Evolutionary conservation across 1,140 invertebrate species (phyloP).

Genomic region (Ericerus pela): DNA sequence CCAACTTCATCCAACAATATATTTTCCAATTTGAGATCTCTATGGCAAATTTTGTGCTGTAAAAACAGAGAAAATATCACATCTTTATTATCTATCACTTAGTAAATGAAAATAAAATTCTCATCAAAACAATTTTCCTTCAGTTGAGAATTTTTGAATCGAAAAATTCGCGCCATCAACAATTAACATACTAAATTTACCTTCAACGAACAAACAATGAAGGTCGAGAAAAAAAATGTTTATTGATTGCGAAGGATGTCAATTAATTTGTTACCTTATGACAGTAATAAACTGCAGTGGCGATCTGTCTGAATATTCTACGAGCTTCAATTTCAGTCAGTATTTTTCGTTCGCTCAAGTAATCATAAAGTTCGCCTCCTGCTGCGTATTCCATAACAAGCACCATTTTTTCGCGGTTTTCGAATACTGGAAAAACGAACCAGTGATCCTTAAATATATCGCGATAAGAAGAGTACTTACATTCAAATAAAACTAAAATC

Average conservation of each 20-base stretch:
- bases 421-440: slow-evolving; percentile 65
- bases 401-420: slow-evolving; percentile 97
- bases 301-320: slow-evolving; percentile 91
- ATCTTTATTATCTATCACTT: not conserved
- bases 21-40: slow-evolving; percentile 98
- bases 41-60: slow-evolving; percentile 87
- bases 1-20: slow-evolving; percentile 89
- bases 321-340: slow-evolving; percentile 83
- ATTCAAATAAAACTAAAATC: too few relatives aligned
- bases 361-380: slow-evolving; percentile 96
- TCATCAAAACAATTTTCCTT: not conserved
- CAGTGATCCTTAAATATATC: too few relatives aligned
- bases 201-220: too few relatives aligned
- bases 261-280: too few relatives aligned
- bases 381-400: slow-evolving; percentile 98
- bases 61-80: slow-evolving; percentile 22
- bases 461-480: too few relatives aligned
- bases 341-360: slow-evolving; percentile 82
- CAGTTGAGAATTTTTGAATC: too few relatives aligned
- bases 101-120: slow-evolving; percentile 9
- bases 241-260: too few relatives aligned
- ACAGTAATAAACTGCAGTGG: slow-evolving; percentile 94
- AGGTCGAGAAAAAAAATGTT: too few relatives aligned
- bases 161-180: too few relatives aligned
- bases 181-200: too few relatives aligned